A percentile compares a stretch with the other conserved stretches of the same genome.
phyloP scores from a whole-genome alignment of 2,113 vertebrate species.

The Gopherus evgoodei region DNA sequence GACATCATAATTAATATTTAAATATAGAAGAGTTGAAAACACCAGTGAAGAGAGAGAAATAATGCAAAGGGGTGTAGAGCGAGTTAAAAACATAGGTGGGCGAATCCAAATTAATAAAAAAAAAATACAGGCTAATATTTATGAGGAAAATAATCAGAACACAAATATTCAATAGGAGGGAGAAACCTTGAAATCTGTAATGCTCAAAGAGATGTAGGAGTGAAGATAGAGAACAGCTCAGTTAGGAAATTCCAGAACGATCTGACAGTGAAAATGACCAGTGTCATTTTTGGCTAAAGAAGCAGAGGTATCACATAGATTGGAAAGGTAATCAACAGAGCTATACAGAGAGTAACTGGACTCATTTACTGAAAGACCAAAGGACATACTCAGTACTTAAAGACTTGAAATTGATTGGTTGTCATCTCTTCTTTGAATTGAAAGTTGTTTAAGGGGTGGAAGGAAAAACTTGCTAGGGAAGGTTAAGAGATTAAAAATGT shows the following conservation, averaged over 20 bases:
- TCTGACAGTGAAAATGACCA: not conserved
- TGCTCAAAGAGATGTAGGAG: not conserved
- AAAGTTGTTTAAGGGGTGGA: not conserved
- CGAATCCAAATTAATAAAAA: not conserved
- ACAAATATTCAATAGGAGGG: not conserved
- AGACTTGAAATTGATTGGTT: not conserved
- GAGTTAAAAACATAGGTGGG: not conserved
- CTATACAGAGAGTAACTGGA: not conserved
- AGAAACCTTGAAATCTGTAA: not conserved
- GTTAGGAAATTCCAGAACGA: not conserved
- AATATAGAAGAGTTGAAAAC: not conserved
- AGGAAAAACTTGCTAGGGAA: not conserved
- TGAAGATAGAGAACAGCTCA: not conserved
- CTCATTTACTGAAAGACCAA: not conserved
- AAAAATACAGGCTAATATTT: not conserved
- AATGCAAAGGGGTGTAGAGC: not conserved
- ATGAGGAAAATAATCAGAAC: not conserved
- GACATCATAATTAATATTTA: not conserved
- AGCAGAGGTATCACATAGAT: not conserved
- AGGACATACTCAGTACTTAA: not conserved
- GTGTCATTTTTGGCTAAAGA: not conserved
- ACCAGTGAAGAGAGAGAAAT: not conserved
- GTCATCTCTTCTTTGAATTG: too few species aligned
- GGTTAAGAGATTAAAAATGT: not conserved
- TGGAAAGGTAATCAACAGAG: not conserved